Conservation (phyloP, 2,888 invertebrate species). For the Nymphalis urticae region DNA sequence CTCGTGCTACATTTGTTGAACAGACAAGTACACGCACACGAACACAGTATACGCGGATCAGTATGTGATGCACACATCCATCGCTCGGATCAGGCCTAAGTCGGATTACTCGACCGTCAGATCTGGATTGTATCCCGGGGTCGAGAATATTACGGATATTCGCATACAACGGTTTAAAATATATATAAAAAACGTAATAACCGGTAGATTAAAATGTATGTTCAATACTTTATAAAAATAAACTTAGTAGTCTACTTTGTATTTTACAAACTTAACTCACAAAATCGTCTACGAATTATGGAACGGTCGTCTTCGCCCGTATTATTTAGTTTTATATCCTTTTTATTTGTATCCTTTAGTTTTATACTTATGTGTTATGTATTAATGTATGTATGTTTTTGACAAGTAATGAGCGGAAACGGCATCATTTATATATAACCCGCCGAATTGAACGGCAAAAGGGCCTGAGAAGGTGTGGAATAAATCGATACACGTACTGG, state of each 20-base stretch:
- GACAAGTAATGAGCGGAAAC: background rate
- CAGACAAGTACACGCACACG: slow-evolving; percentile 44
- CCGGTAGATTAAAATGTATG: background rate
- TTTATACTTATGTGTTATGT: too few species aligned
- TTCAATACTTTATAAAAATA: too few species aligned
- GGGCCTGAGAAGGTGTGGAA: slow-evolving; percentile 39
- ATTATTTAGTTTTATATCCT: too few species aligned
- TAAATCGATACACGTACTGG: slow-evolving; percentile 57
- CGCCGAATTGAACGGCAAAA: slow-evolving; percentile 29
- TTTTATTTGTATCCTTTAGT: too few species aligned
- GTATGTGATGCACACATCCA: slow-evolving; percentile 47
- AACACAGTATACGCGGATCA: slow-evolving; percentile 35
- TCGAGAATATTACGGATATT: slow-evolving; percentile 67
- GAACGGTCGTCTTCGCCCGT: too few species aligned
- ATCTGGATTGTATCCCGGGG: slow-evolving; percentile 62
- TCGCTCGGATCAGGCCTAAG: slow-evolving; percentile 68
- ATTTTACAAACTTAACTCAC: too few species aligned
- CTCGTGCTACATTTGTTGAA: slow-evolving; percentile 7
- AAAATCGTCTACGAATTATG: too few species aligned
- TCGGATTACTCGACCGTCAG: slow-evolving; percentile 75
- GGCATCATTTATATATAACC: slow-evolving; percentile 11
- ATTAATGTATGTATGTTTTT: too few species aligned
- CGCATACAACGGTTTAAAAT: slow-evolving; percentile 33
- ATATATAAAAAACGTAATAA: slow-evolving; percentile 7
- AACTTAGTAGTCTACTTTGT: too few species aligned